Conservation (phyloP, 2,113 vertebrate species). For the Pelecanoides urinatrix region DNA sequence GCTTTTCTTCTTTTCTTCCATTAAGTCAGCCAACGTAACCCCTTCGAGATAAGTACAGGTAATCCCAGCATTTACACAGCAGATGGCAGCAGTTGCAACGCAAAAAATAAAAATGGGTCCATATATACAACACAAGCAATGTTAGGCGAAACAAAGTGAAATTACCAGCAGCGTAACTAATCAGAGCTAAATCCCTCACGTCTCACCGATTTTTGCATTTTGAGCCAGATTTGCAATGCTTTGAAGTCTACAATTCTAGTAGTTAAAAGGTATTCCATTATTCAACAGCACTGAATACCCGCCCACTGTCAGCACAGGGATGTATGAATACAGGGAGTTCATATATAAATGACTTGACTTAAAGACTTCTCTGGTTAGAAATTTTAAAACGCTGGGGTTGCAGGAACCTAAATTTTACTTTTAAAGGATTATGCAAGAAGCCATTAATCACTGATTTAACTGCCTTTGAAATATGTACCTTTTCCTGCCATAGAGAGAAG, state of each 20-base stretch:
- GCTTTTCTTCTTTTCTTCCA: conserved; percentile 95
- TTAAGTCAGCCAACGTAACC: conserved; percentile 94
- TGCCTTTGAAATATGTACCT: background rate
- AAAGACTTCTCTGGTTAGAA: background rate
- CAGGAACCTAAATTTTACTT: background rate
- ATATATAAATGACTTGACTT: background rate
- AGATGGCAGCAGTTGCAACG: conserved; percentile 84
- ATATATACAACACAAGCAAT: conserved; percentile 25
- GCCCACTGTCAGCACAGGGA: background rate
- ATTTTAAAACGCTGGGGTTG: background rate
- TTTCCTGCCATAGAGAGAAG: background rate
- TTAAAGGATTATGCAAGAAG: background rate
- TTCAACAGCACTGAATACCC: background rate
- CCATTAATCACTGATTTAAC: background rate
- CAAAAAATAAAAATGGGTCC: conserved; percentile 55
- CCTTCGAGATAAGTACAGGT: conserved; percentile 89
- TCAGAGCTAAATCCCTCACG: background rate
- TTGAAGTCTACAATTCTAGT: background rate
- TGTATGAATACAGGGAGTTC: background rate
- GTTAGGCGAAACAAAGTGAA: background rate
- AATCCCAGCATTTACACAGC: conserved; percentile 85
- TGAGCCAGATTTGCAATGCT: background rate
- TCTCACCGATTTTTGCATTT: background rate
- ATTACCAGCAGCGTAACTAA: background rate
- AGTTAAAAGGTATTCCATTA: background rate